Conservation (phyloP, 2,888 invertebrate genomes). For the Apocheima hispidaria region DNA sequence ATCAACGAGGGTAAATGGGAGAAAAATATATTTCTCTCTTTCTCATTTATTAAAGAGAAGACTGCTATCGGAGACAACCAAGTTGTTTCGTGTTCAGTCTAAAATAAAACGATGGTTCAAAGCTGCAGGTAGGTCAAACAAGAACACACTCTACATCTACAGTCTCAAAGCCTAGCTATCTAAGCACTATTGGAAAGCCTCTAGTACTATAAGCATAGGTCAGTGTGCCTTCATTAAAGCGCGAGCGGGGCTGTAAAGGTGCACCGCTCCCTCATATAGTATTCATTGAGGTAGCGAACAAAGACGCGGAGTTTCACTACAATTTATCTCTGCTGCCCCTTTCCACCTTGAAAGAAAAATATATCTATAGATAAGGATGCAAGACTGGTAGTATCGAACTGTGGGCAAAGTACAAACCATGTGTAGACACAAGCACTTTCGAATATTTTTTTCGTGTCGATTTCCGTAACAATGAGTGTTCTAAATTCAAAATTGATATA, state of each 20-base stretch:
- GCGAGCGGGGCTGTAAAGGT: conserved; percentile 26
- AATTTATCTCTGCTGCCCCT: conserved; percentile 43
- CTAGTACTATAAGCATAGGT: neutral
- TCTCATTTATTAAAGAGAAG: too few species aligned
- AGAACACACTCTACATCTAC: neutral
- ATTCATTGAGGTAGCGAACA: conserved; percentile 49
- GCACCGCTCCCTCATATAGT: conserved; percentile 47
- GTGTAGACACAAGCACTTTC: too few species aligned
- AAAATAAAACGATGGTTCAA: neutral
- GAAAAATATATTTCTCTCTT: too few species aligned
- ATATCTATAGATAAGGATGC: conserved; percentile 35
- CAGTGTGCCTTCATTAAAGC: conserved; percentile 33
- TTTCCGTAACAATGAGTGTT: too few species aligned
- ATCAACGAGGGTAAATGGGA: too few species aligned
- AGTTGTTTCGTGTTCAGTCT: neutral
- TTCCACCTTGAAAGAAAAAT: conserved; percentile 23
- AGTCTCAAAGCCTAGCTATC: neutral
- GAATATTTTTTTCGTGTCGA: too few species aligned
- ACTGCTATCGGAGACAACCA: too few species aligned
- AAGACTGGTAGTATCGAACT: conserved; percentile 26
- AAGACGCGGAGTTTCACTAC: conserved; percentile 46
- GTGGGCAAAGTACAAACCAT: neutral
- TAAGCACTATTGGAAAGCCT: neutral
- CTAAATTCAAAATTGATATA: too few species aligned
- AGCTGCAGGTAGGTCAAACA: neutral